Evolutionary conservation across 1,140 invertebrate genomes (phyloP), one percentile per base, ranked within the genome.

Genomic region (Drosophila tsacasi): DNA sequence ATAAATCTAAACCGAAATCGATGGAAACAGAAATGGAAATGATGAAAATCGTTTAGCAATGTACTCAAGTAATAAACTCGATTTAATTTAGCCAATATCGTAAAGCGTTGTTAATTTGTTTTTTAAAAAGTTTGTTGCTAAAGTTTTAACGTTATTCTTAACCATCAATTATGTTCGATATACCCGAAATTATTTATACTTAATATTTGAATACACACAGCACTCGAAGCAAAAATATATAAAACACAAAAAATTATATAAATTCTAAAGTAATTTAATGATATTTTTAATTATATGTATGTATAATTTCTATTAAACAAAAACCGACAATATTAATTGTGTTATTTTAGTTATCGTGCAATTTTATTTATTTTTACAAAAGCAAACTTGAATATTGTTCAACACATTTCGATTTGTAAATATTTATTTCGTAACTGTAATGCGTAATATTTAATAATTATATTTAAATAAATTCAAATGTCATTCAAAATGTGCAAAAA

Each of bases 401-500:
- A 64, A 76, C 61, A 77, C 63, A 74, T 80, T 87, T 78, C 63
- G 78, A 73, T 81, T 85, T 90, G 85, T 90, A 90, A 90, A 90
- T 90, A 90, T 90, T 90, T 90, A 87, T 89, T 89, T 84, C 37
- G 12, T 78, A 79, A 49, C 17, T 84, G 66, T 65, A 81, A 83
- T 71, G 59, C 52, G 62, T 65, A 84, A 61, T 69, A 49, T 64
- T 74, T 64, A 80, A 40, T 65, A 67, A 74, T 60, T 81, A 68
- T 67, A 52, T 71, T 75, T 85, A 74, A 85, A 85, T 85, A 84
- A 84, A 89, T 77, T 76, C 69, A 76, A 81, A 76, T 90, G 85
- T 90, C 85, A 90, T 89, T 89, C 57, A 72, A 89, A 90, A 90
- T 90, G 81, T 90, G 80, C 85, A 84, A 80, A 37, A 80, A 89